Evolutionary conservation across 2,888 invertebrate genomes (phyloP).

Genomic region (Tetrapedia diversipes): DNA sequence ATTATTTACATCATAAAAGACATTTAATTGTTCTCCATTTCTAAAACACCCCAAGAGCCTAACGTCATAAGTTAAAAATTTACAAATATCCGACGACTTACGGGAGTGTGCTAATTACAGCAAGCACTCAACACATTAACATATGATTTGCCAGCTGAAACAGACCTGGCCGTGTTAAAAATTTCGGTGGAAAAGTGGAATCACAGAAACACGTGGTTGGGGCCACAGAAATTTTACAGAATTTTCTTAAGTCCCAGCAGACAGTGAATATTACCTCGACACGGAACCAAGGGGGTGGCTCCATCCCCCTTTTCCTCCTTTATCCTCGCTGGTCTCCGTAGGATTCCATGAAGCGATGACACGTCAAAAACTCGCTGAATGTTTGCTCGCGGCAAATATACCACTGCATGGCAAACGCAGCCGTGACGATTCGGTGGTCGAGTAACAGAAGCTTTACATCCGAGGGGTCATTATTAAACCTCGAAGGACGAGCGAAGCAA

Average conservation of each 20-base stretch:
- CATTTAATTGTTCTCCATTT: no score
- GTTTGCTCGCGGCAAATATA: constrained; percentile 71
- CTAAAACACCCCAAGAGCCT: no score
- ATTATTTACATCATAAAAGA: no score
- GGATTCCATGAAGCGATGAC: constrained; percentile 59
- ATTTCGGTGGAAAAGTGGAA: no score
- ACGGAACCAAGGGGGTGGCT: background rate
- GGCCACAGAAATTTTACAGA: constrained; percentile 4
- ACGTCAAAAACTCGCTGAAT: constrained; percentile 60
- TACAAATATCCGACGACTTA: no score
- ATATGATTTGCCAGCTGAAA: no score
- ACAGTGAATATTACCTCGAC: constrained; percentile 15
- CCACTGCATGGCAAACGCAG: constrained; percentile 60
- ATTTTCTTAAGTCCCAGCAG: constrained; percentile 32
- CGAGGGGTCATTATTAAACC: constrained; percentile 70
- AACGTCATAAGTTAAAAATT: no score
- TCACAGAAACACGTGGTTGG: no score
- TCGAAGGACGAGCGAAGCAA: constrained; percentile 63
- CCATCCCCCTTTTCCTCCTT: constrained; percentile 7
- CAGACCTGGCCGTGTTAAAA: no score
- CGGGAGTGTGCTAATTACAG: no score
- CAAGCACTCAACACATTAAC: no score
- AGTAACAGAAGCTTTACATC: constrained; percentile 53
- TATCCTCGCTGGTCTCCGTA: constrained; percentile 26
- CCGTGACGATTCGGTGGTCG: constrained; percentile 57